Conservation (phyloP, 2,113 vertebrate species). For the Orthonyx spaldingii region DNA sequence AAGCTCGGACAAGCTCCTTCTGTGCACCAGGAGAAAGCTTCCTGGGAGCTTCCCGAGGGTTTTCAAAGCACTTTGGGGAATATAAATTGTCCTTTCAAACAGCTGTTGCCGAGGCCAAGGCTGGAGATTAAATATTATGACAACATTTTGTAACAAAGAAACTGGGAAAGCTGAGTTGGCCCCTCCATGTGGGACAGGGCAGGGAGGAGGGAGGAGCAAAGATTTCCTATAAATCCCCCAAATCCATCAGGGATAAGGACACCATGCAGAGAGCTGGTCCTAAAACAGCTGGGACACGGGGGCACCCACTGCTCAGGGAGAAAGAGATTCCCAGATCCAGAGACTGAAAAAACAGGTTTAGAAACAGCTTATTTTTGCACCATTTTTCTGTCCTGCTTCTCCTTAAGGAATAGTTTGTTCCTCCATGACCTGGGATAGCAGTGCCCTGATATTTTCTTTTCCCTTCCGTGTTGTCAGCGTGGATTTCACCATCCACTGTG, state of each 20-base stretch:
- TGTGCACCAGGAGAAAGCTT: not conserved
- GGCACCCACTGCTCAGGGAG: not conserved
- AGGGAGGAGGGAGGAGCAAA: not conserved
- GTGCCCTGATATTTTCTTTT: not conserved
- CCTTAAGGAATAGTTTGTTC: not conserved
- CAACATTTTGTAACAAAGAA: not conserved
- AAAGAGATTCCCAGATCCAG: not conserved
- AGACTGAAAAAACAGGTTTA: not conserved
- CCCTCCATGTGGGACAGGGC: not conserved
- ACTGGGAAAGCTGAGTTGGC: not conserved
- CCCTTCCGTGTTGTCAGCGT: rapidly evolving
- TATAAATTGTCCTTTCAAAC: not conserved
- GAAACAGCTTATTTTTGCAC: not conserved
- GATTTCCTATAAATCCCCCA: rapidly evolving
- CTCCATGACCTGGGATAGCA: not conserved
- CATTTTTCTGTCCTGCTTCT: not conserved
- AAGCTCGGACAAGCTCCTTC: not conserved
- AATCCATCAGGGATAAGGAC: not conserved
- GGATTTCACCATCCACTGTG: not conserved
- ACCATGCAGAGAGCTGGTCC: not conserved
- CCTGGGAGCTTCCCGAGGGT: not conserved
- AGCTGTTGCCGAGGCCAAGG: not conserved
- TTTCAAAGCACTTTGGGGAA: not conserved
- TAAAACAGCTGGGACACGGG: not conserved
- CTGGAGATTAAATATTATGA: not conserved